Evolutionary conservation across 2,888 invertebrate species (phyloP).

Genomic region (Drosophila mercatorum): DNA sequence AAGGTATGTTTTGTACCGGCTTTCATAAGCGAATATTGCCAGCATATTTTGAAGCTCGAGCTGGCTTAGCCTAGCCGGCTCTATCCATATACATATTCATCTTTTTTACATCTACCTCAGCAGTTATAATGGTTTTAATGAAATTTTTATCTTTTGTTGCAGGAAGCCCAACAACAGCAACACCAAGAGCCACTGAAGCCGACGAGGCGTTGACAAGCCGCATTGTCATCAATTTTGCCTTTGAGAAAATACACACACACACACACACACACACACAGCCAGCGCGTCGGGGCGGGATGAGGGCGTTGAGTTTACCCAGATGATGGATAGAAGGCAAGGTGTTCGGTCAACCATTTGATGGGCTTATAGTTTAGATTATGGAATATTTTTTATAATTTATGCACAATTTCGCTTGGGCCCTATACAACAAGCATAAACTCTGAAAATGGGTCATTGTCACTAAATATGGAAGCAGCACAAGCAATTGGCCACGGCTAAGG

Average conservation of each 20-base stretch:
- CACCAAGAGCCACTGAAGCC: constrained; percentile 29
- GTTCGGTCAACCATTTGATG: constrained; percentile 57
- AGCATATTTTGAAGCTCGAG: constrained; percentile 17
- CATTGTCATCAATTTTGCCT: constrained; percentile 76
- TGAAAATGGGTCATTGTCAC: constrained; percentile 75
- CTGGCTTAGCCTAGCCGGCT: constrained; percentile 29
- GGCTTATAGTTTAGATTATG: constrained; percentile 67
- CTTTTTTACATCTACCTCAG: constrained; percentile 44
- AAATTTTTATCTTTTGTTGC: constrained; percentile 78
- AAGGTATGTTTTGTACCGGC: constrained; percentile 19
- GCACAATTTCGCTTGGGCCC: constrained; percentile 62
- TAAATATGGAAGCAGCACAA: constrained; percentile 62
- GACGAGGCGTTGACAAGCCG: constrained; percentile 75
- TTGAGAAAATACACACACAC: constrained; percentile 43
- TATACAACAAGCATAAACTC: constrained; percentile 9
- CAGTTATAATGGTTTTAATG: constrained; percentile 77
- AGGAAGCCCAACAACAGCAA: constrained; percentile 50
- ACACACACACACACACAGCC: no score
- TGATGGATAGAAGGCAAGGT: constrained; percentile 39
- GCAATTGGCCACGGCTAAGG: constrained; percentile 56
- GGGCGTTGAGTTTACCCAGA: not conserved
- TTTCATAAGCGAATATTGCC: constrained; percentile 31
- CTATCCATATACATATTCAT: constrained; percentile 7
- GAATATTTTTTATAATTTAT: constrained; percentile 71
- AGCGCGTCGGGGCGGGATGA: not conserved